Percentiles rank a stretch among this genome's conserved stretches.
Conservation (phyloP, 1,140 invertebrate genomes). For the Anoplophora glabripennis region DNA sequence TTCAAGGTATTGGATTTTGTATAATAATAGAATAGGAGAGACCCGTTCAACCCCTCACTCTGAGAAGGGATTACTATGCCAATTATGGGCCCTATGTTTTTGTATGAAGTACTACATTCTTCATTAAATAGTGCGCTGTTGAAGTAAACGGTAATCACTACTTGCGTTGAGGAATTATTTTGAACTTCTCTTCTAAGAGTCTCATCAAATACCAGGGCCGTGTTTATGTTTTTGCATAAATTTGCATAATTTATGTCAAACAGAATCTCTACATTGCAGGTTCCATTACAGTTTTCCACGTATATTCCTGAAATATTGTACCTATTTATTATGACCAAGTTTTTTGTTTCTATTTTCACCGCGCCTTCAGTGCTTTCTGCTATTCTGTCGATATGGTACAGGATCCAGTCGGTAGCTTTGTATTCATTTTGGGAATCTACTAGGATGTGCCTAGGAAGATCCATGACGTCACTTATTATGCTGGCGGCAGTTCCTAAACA, state of each 20-base stretch:
- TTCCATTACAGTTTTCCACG: constrained; percentile 5
- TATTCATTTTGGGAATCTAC: constrained; percentile 1
- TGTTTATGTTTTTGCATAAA: background rate
- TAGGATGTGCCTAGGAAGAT: constrained; percentile 7
- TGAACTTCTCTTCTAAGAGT: background rate
- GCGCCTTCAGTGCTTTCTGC: background rate
- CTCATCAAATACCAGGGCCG: background rate
- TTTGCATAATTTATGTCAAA: background rate
- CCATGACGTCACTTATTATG: constrained; percentile 4
- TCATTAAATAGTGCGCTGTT: constrained; percentile 7
- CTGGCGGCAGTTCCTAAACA: background rate
- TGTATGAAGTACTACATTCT: background rate
- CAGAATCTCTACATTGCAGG: background rate
- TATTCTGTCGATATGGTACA: constrained; percentile 5
- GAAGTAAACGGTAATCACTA: constrained; percentile 4
- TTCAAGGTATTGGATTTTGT: too few relatives aligned
- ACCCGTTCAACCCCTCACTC: background rate
- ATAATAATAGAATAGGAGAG: too few relatives aligned
- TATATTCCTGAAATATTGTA: constrained; percentile 5
- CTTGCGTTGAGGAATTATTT: background rate
- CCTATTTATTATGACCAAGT: constrained; percentile 4
- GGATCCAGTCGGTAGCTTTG: constrained; percentile 13
- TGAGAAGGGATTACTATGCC: background rate
- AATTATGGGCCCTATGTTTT: constrained; percentile 1
- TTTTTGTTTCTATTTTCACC: constrained; percentile 2